Evolutionary conservation across 2,113 vertebrate species (phyloP).

Genomic region (Manacus vitellinus): DNA sequence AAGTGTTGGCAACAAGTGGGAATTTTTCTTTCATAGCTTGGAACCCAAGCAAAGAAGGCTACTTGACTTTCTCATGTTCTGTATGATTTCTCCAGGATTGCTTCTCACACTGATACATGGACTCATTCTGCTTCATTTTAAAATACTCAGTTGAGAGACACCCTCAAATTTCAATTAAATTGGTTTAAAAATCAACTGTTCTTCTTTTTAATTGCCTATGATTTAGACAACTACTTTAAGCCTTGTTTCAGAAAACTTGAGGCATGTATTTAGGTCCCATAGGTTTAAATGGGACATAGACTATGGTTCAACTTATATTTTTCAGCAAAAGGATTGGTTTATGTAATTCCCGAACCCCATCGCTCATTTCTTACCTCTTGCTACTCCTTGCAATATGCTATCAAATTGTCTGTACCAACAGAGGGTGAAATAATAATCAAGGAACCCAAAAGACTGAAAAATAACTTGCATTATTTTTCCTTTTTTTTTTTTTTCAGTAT

Average conservation of each 20-base stretch:
- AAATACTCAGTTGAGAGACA: neutral
- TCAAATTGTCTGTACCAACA: neutral
- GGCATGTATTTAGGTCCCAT: neutral
- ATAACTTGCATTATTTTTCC: neutral
- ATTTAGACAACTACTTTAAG: neutral
- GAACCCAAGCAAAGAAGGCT: neutral
- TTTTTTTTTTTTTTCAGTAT: neutral
- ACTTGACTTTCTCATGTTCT: neutral
- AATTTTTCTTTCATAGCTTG: neutral
- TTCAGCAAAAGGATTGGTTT: neutral
- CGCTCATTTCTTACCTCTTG: neutral
- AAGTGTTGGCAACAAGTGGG: neutral
- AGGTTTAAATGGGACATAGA: neutral
- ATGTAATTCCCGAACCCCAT: neutral
- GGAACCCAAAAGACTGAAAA: neutral
- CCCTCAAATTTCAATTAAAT: neutral
- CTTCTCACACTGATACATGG: neutral
- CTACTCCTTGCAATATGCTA: neutral
- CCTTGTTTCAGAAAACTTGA: neutral
- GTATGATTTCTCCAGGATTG: neutral
- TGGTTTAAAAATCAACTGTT: neutral
- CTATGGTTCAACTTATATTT: neutral
- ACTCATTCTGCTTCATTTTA: neutral
- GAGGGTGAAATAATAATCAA: neutral
- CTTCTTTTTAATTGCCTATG: neutral